Base-by-base conservation (phyloP, 2,113 vertebrate species). In the Chinchilla lanigera region DNA sequence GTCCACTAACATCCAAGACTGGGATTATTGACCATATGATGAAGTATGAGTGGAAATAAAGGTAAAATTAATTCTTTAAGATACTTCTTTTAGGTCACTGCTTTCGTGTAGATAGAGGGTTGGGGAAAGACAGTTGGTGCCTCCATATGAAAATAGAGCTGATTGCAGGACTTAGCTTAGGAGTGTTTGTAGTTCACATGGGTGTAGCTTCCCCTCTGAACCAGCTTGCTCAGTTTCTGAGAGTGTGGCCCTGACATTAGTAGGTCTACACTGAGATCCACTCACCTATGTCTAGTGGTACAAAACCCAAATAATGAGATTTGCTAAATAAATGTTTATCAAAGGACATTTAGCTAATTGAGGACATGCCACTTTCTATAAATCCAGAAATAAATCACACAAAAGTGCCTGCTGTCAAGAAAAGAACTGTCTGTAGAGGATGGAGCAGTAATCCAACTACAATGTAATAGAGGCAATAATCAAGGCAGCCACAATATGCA, bases 231-330 rank as follows among this genome's bases (percentile, higher is more conserved):
- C 33, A 94, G 28, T 56, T 35, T 65, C 56, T 61, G 38, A 26
- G 20, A 47, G 22, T 63, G 22, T 38, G 75, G 33, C n/a, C 47
- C 50, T 87, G 22, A 73, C 11, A 44, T 38, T 56, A 84, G 7
- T 85, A 44, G 95, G 71, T 94, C 58, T 73, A 10, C 1, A 12
- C 16, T 73, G 65, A 96, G 75, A 73, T 35, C 33, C 1, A 83
- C 24, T 71, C 28, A 87, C 5, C 19, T 84, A 61, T 20, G 54
- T 56, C 17, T 58, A 38, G 38, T 35, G 50, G 35, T 41, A 26
- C 85, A 96, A 75, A 41, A 38, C 30, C 28, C 84, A 92, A 47
- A 78, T 73, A 80, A 89, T 52, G 85, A n/a, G 65, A 16, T 90
- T 28, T 71, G 19, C 26, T 26, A 52, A 38, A 82, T 65, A 63